phyloP scores from a whole-genome alignment of 2,888 invertebrate species.

The Euphydryas editha region DNA sequence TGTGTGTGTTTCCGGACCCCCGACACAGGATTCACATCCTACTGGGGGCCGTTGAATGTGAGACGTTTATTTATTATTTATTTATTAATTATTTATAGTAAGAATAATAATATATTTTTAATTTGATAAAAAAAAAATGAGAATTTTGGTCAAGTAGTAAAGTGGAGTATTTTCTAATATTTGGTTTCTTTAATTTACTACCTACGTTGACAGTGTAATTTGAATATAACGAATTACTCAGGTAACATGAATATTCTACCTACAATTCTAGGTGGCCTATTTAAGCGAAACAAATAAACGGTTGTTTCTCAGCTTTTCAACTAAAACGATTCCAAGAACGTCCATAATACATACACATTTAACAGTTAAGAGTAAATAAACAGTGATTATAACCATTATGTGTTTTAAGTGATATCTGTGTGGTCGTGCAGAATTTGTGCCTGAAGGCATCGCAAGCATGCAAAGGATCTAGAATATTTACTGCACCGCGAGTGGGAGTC shows the following conservation, averaged over 20 bases:
- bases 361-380: conserved; percentile 54
- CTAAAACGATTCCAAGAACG: conserved; percentile 28
- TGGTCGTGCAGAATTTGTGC: conserved; percentile 95
- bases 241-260: conserved; percentile 11
- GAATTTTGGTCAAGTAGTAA: too few relatives aligned
- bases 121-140: too few relatives aligned
- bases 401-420: conserved; percentile 62
- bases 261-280: neutral
- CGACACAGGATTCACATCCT: too few relatives aligned
- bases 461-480: conserved; percentile 91
- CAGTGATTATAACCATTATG: conserved; percentile 55
- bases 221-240: too few relatives aligned
- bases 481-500: conserved; percentile 93
- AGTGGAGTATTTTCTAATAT: too few relatives aligned
- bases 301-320: neutral
- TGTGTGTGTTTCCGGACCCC: too few relatives aligned
- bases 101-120: too few relatives aligned
- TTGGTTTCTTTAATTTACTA: too few relatives aligned
- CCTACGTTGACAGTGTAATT: too few relatives aligned
- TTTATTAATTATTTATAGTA: too few relatives aligned
- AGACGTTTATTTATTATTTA: too few relatives aligned
- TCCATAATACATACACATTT: conserved; percentile 31
- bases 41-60: too few relatives aligned
- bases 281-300: conserved; percentile 3
- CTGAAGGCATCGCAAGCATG: conserved; percentile 94